Evolutionary conservation across 1,140 invertebrate genomes (phyloP).

Genomic region (Philaenus spumarius): DNA sequence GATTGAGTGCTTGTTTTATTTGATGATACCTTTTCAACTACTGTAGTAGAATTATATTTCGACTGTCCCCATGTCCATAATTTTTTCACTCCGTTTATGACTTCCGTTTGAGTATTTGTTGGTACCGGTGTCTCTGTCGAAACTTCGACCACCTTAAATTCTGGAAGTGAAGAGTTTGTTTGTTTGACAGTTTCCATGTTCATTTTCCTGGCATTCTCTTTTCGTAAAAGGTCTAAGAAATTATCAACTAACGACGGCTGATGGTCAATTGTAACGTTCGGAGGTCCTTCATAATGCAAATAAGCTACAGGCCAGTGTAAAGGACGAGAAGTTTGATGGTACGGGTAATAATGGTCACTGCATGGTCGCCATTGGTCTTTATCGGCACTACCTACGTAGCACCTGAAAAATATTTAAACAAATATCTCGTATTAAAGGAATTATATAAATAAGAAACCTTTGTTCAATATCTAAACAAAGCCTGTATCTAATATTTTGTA

Average conservation of each 20-base stretch:
- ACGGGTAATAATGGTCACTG: slow-evolving; percentile 69
- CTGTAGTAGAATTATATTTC: slow-evolving; percentile 8
- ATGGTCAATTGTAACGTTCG: slow-evolving; percentile 37
- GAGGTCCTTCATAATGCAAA: slow-evolving; percentile 54
- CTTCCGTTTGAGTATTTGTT: not conserved
- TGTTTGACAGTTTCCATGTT: too few relatives aligned
- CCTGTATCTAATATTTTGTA: too few relatives aligned
- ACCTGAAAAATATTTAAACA: slow-evolving; percentile 46
- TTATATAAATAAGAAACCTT: not conserved
- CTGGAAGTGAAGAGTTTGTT: not conserved
- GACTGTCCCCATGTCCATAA: slow-evolving; percentile 25
- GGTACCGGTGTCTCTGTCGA: not conserved
- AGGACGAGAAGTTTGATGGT: slow-evolving; percentile 34
- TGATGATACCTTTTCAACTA: too few relatives aligned
- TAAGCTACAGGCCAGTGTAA: slow-evolving; percentile 60
- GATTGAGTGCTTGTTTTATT: too few relatives aligned
- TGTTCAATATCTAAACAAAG: too few relatives aligned
- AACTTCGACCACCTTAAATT: slow-evolving; percentile 17
- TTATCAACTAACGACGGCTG: slow-evolving; percentile 23
- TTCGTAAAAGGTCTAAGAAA: slow-evolving; percentile 5
- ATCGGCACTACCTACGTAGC: slow-evolving; percentile 60
- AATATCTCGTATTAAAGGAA: not conserved
- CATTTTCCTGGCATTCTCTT: too few relatives aligned
- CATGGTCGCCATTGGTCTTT: slow-evolving; percentile 75
- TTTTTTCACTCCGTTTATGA: slow-evolving; percentile 21